A percentile compares a stretch with the other conserved stretches of the same genome.
phyloP scores from a whole-genome alignment of 2,797 vertebrate species.

The Schizopygopsis pylzovi region DNA sequence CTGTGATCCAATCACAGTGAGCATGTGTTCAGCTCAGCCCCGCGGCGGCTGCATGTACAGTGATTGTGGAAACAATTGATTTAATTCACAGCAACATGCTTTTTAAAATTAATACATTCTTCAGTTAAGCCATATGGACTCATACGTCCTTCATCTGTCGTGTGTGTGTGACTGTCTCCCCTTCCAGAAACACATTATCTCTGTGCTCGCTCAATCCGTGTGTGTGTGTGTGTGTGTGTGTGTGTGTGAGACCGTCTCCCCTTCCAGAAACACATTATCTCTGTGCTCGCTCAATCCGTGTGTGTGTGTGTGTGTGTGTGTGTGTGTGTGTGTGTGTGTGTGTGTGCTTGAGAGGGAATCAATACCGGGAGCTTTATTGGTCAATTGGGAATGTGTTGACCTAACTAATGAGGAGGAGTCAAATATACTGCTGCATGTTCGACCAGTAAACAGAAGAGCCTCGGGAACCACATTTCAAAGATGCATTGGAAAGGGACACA shows the following conservation, averaged over 20 bases:
- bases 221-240: constrained; percentile 8
- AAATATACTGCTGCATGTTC: constrained; percentile 31
- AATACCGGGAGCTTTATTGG: constrained; percentile 57
- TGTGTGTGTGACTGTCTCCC: neutral
- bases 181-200: constrained; percentile 1
- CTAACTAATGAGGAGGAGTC: constrained; percentile 39
- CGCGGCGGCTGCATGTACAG: neutral
- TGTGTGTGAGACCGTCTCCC: neutral
- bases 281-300: constrained; percentile 3
- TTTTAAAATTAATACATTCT: constrained; percentile 8
- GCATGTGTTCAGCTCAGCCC: neutral
- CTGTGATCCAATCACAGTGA: constrained; percentile 12
- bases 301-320: neutral
- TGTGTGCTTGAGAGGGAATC: constrained; percentile 42
- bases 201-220: constrained; percentile 4
- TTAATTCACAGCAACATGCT: constrained; percentile 11
- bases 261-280: constrained; percentile 1
- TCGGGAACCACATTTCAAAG: neutral
- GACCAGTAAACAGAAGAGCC: constrained; percentile 9
- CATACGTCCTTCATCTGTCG: constrained; percentile 1
- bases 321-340: constrained; percentile 7
- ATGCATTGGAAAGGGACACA: neutral
- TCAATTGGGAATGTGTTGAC: constrained; percentile 68
- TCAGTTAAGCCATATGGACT: neutral
- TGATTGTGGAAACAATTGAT: constrained; percentile 42